Conservation (phyloP, 2,797 vertebrate genomes). For the Picus viridis region DNA sequence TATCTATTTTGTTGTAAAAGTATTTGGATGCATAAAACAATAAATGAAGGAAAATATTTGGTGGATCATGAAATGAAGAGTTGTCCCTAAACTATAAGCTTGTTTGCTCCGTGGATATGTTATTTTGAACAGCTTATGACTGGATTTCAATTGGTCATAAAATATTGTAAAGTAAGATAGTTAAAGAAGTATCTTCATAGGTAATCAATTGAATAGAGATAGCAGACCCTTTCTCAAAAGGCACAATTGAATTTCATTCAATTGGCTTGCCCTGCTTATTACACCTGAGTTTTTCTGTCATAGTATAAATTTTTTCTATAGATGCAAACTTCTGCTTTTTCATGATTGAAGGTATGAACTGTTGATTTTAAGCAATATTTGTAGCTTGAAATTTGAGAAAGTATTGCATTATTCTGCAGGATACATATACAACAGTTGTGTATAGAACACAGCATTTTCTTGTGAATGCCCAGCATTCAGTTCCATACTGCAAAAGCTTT, state of each 20-base stretch:
- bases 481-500: background rate
- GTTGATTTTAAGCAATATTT: background rate
- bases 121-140: background rate
- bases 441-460: background rate
- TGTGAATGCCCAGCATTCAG: background rate
- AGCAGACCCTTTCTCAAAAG: background rate
- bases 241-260: background rate
- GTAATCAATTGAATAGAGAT: background rate
- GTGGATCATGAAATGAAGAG: background rate
- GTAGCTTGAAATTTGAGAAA: background rate
- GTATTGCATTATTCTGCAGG: background rate
- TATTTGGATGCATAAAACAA: background rate
- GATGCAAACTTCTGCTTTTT: background rate
- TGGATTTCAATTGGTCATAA: background rate
- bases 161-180: background rate
- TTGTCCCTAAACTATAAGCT: background rate
- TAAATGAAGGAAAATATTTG: background rate
- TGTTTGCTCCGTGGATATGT: background rate
- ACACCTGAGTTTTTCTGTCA: background rate
- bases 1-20: background rate
- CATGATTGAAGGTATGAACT: fast-evolving
- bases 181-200: background rate
- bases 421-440: background rate
- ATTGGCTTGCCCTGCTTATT: background rate
- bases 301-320: background rate